phyloP scores from a whole-genome alignment of 2,797 vertebrate species.

The Mus spretus region DNA sequence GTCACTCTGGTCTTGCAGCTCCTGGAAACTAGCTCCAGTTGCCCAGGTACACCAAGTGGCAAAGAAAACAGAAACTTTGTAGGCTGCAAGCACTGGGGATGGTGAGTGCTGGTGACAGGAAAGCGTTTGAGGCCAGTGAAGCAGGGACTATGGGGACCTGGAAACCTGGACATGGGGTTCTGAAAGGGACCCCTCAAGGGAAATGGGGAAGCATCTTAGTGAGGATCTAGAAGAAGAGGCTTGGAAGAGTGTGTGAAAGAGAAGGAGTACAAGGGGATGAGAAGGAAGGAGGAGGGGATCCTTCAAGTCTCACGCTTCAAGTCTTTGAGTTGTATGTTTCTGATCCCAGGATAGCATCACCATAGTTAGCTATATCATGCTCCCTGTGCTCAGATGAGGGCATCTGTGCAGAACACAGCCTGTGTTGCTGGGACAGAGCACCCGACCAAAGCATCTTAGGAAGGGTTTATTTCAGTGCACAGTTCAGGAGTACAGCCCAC shows the following conservation, averaged over 20 bases:
- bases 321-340: no score
- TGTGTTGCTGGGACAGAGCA: neutral
- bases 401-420: neutral
- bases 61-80: neutral
- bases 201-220: rapidly evolving
- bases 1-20: no score
- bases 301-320: no score
- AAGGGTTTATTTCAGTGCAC: neutral
- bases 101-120: neutral
- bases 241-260: neutral
- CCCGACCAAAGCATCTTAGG: neutral
- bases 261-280: neutral
- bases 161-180: neutral
- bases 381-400: neutral
- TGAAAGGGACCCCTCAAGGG: no score
- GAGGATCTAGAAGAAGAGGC: neutral
- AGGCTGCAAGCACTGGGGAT: neutral
- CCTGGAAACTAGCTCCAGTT: neutral
- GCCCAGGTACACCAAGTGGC: neutral
- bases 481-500: neutral
- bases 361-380: rapidly evolving
- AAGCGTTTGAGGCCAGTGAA: neutral
- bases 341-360: neutral
- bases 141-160: neutral
- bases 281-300: neutral